Conservation (phyloP, 2,888 invertebrate species). For the Spatulosminthurus flaviceps region DNA sequence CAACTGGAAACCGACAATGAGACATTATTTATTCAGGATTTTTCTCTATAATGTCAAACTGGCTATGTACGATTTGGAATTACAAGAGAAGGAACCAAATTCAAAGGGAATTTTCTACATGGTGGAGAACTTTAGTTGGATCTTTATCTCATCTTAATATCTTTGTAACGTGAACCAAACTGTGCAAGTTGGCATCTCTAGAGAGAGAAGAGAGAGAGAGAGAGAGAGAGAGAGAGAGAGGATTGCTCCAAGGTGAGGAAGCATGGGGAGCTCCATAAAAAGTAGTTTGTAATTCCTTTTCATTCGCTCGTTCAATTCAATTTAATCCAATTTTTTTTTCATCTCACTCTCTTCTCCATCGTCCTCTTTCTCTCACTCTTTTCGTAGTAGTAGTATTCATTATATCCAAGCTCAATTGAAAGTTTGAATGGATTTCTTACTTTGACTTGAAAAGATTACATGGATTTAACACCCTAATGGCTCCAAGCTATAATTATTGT, state of each 20-base stretch:
- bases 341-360: background rate
- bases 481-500: background rate
- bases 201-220: background rate
- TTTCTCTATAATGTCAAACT: background rate
- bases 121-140: background rate
- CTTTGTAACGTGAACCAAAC: background rate
- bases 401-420: background rate
- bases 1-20: slow-evolving; percentile 1
- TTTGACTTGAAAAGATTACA: slow-evolving; percentile 9
- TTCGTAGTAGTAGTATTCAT: too few species aligned
- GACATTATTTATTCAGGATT: slow-evolving; percentile 18
- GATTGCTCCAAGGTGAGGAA: slow-evolving; percentile 14
- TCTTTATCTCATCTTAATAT: slow-evolving; percentile 4
- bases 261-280: slow-evolving; percentile 10
- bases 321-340: slow-evolving; percentile 14
- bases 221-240: background rate
- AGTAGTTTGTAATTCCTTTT: slow-evolving; percentile 18
- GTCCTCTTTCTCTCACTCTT: slow-evolving; percentile 18
- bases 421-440: background rate
- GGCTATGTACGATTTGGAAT: background rate
- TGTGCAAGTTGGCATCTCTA: too few species aligned
- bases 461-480: background rate
- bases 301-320: slow-evolving; percentile 8
- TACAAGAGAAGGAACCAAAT: background rate
- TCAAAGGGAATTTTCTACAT: background rate